A percentile compares a stretch with the other conserved stretches of the same genome.
These are phyloP conservation scores for Pseudocheirus occidentalis DNA, from an alignment of 2,797 vertebrate species.

Conservation along the genomic window DNA sequence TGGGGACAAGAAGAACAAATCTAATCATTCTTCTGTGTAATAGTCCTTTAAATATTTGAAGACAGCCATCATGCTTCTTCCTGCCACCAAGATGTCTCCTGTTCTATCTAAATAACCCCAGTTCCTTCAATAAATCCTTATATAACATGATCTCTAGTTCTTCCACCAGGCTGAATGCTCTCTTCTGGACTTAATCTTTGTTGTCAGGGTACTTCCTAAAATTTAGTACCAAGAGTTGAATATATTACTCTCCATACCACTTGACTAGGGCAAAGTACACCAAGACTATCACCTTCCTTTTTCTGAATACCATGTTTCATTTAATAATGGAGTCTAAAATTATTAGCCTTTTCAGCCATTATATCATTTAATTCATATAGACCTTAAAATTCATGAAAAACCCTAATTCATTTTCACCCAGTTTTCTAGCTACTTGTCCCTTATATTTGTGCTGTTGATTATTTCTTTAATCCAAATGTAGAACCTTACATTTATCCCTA, in stretches of 20 bases:
- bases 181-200: background rate
- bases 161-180: background rate
- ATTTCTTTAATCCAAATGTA: background rate
- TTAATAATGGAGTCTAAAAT: background rate
- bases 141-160: background rate
- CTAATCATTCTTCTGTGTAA: background rate
- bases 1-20: background rate
- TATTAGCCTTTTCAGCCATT: background rate
- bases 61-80: background rate
- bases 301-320: background rate
- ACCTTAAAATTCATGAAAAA: background rate
- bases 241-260: background rate
- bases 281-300: background rate
- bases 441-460: background rate
- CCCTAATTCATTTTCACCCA: background rate
- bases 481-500: background rate
- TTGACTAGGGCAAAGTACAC: background rate
- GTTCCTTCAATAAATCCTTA: background rate
- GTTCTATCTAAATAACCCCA: background rate
- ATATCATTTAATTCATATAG: background rate
- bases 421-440: background rate
- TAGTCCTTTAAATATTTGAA: background rate
- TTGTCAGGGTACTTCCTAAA: background rate
- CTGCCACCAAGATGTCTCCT: background rate
- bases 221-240: background rate